Evolutionary conservation across 2,888 invertebrate genomes (phyloP), one percentile per base, ranked within the genome.

Genomic region (Amphipyra tragopoginis): DNA sequence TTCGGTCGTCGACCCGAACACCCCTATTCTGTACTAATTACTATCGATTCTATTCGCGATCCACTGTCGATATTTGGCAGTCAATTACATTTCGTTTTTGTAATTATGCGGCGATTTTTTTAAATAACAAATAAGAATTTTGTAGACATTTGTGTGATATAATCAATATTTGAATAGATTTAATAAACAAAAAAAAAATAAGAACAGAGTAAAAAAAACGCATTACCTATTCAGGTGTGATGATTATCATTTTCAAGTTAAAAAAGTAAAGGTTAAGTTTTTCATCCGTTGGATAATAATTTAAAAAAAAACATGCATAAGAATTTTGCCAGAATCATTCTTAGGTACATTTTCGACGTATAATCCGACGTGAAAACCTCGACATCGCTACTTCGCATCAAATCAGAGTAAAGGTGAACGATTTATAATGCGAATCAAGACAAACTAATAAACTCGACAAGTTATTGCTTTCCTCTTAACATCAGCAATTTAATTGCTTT

Each of bases 401-500:
- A 64, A 60, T 68, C 55, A 58, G 61, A 64, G 65, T 73, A 73
- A 68, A 77, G 68, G 68, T 79, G 70, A 77, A 79, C 66, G 68
- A 60, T 81, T 87, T 83, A 79, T 79, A 82, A 86, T 79, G 82
- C 79, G 75, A 84, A 83, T 79, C 79, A 72, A 81, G 80, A 68
- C 77, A 77, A 82, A 77, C 79, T 73, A 87, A 90, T 90, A 92
- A 91, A 90, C 72, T 84, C 64, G 51, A 63, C 75, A 81, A 86
- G 59, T 85, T 87, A 88, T 82, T 73, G 75, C 83, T 74, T 77
- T 81, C 63, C 79, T 82, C 79, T 82, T 77, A 81, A 82, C 72
- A 76, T 75, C 55, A 69, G 82, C 83, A 86, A 79, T 82, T 88
- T 87, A 88, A 90, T 90, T 84, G 85, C 82, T 89, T 86, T 87